These are phyloP conservation scores for Epizoanthus rinbou DNA, from an alignment of 92 coral and sea anemone species.

Conservation along the genomic window DNA sequence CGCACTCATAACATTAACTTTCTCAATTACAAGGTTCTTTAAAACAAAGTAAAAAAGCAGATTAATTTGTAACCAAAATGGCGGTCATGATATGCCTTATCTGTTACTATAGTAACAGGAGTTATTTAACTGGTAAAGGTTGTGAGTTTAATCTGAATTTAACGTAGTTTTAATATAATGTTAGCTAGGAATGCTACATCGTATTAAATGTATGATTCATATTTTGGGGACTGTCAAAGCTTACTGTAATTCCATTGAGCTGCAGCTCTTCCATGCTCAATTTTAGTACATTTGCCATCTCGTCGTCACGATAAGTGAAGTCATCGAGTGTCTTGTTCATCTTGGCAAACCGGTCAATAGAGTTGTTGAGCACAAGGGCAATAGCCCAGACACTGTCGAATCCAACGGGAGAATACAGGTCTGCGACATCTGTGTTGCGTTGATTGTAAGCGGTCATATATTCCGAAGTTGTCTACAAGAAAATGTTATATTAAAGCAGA, in stretches of 20 bases:
- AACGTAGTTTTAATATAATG: neutral
- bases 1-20: no score
- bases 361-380: constrained; percentile 64
- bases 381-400: constrained; percentile 78
- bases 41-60: no score
- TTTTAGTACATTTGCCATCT: constrained; percentile 40
- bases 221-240: neutral
- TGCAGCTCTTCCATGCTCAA: constrained; percentile 49
- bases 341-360: constrained; percentile 44
- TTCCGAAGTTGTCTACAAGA: constrained; percentile 52
- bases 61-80: no score
- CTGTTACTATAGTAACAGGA: no score
- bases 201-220: no score
- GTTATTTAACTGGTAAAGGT: no score
- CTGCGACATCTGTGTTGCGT: neutral
- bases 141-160: neutral
- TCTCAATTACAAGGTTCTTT: no score
- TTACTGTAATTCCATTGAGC: constrained; percentile 78
- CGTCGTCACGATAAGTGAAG: constrained; percentile 57
- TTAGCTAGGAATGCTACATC: neutral
- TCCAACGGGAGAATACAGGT: constrained; percentile 57
- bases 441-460: constrained; percentile 27
- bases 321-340: constrained; percentile 65
- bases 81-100: no score
- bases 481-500: no score